Evolutionary conservation across 2,797 vertebrate genomes (phyloP), one percentile per base, ranked within the genome.

Genomic region (Vespertilio murinus): DNA sequence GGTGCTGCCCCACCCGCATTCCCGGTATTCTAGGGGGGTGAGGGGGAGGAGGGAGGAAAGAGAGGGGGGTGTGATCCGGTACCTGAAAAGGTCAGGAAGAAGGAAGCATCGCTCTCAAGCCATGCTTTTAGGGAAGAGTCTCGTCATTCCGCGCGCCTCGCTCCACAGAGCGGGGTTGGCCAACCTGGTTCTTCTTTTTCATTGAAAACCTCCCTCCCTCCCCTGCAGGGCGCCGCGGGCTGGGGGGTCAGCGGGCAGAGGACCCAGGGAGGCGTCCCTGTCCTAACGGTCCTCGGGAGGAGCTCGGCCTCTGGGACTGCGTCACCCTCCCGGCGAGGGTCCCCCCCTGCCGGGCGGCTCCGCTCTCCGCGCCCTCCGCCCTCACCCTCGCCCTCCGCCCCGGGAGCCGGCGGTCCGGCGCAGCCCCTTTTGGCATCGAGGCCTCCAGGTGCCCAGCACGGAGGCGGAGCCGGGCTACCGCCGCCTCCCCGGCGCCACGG

Each of bases 381-480:
- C n/a, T n/a, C n/a, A n/a, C n/a, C n/a, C n/a, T n/a, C n/a, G n/a
- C n/a, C n/a, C n/a, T n/a, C 88, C 74, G 59, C 95, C 92, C 70
- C 3, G 87, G 49, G 73, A 91, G 96, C 97, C 93, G 96, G 96
- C 97, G 98, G 98, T 98, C 98, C 98, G 78, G 93, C 93, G 94
- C 95, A 97, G 98, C 96, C 97, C 99, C 97, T 99, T 99, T 99
- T 99, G 99, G 97, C 99, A 99, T 98, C 85, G 38, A 92, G 94
- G 93, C 97, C 98, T 98, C 97, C 97, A 99, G 97, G 97, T 98
- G 98, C 97, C 95, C 97, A 96, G 98, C 98, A 97, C 98, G 96
- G 89, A 94, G 97, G 96, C 93, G 96, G 94, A 98, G 98, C 96
- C 98, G 96, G 97, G 98, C 98, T 97, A 98, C 97, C 98, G 98